Evolutionary conservation across 2,113 vertebrate species (phyloP), one percentile per base, ranked within the genome.

Genomic region (Austrofundulus limnaeus): DNA sequence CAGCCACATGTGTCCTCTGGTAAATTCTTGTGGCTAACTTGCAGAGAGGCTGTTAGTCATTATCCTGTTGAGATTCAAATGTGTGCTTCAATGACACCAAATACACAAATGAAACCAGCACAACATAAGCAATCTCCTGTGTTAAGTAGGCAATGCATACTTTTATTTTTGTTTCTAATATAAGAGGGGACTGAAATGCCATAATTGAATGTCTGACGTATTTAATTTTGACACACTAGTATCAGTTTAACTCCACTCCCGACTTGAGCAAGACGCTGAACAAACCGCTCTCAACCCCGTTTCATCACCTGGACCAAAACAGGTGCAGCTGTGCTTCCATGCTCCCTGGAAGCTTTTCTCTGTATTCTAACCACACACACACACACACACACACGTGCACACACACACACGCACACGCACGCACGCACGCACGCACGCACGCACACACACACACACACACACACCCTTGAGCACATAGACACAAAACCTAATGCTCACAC

Each of bases 281-380:
- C 42, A 19, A 31, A 17, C 48, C 6, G 11, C 11, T 63, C 23
- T 66, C 21, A 20, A 24, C 46, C 42, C 19, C 37, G 5, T 23
- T 45, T 45, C 9, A 6, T 65, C 65, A 28, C 41, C 13, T 68
- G 19, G 54, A 54, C 45, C 23, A 15, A 48, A 73, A 72, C 71
- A 81, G 71, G 71, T 80, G 75, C 67, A 70, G 63, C 62, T 13
- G 39, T 9, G 42, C 23, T 71, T 53, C 47, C n/a, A 51, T 47
- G 34, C 58, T 51, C 62, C 69, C 54, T 11, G 12, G 45, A 45
- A 54, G 34, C 48, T 42, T n/a, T 52, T 45, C 23, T 78, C 66
- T 71, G 78, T 78, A 82, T 77, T 62, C 83, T 55, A 45, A 75
- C n/a, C n/a, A n/a, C n/a, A n/a, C n/a, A n/a, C n/a, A n/a, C n/a